A percentile compares a stretch with the other conserved stretches of the same genome.
Conservation (phyloP, 2,888 invertebrate genomes). For the Pterostichus niger region DNA sequence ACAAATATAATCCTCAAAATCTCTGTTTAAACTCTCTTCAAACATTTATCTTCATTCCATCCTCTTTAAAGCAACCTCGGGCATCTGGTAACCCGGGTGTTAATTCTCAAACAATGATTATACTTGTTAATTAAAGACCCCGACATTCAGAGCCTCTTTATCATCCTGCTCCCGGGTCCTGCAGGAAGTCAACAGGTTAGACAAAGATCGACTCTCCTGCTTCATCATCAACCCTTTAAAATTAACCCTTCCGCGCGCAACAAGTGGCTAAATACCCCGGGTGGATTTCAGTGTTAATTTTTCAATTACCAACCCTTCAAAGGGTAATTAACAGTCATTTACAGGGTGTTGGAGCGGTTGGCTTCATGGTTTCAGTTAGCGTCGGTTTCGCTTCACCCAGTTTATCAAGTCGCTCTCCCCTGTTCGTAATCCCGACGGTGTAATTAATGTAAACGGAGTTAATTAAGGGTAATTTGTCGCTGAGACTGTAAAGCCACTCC, state of each 20-base stretch:
- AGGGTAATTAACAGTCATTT: slow-evolving; percentile 33
- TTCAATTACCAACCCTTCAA: slow-evolving; percentile 55
- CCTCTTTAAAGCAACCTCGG: not conserved
- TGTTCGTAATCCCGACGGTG: slow-evolving; percentile 25
- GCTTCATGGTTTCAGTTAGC: slow-evolving; percentile 58
- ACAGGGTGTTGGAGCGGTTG: not conserved
- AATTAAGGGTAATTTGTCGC: slow-evolving; percentile 65
- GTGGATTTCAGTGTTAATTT: slow-evolving; percentile 54
- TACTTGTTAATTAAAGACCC: slow-evolving; percentile 48
- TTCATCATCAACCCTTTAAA: slow-evolving; percentile 5
- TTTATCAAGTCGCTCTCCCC: slow-evolving; percentile 12
- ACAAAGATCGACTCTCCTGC: not conserved
- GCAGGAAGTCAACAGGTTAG: slow-evolving; percentile 43
- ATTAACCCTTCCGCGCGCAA: slow-evolving; percentile 50
- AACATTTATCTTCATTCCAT: not conserved
- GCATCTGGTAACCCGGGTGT: slow-evolving; percentile 21
- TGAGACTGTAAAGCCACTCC: slow-evolving; percentile 46
- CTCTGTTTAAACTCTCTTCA: not conserved
- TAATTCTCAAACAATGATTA: slow-evolving; percentile 52
- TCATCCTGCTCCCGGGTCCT: slow-evolving; percentile 15
- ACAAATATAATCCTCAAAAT: slow-evolving; percentile 7
- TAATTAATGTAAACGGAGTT: slow-evolving; percentile 62
- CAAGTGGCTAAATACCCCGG: slow-evolving; percentile 50
- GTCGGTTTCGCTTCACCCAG: slow-evolving; percentile 31
- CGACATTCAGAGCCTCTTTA: slow-evolving; percentile 2